These are phyloP conservation scores for Onychostruthus taczanowskii DNA, from an alignment of 2,113 vertebrate species.

Conservation along the genomic window DNA sequence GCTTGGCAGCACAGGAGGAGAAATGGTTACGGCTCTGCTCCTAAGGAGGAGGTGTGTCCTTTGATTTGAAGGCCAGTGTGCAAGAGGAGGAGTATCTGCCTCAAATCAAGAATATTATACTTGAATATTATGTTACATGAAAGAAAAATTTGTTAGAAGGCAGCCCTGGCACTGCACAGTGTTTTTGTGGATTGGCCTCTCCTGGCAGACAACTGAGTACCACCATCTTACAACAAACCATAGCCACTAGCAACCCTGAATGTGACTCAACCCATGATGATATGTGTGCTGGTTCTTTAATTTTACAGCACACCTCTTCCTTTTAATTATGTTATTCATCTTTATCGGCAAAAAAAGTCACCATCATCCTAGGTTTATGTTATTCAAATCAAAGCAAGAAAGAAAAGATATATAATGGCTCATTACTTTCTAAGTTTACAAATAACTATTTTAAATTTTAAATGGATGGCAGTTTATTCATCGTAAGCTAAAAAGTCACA, in stretches of 20 bases:
- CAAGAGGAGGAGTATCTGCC: background rate
- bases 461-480: background rate
- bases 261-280: background rate
- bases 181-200: background rate
- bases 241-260: background rate
- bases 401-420: background rate
- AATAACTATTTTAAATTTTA: background rate
- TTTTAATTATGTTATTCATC: background rate
- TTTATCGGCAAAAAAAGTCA: background rate
- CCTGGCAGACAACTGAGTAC: background rate
- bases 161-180: fast-evolving
- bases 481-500: background rate
- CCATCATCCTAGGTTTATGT: background rate
- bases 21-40: background rate
- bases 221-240: background rate
- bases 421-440: background rate
- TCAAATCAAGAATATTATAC: background rate
- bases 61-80: background rate
- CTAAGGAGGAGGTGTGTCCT: background rate
- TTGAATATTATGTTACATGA: background rate
- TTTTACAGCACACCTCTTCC: background rate
- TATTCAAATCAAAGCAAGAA: conserved; percentile 6
- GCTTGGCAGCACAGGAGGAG: background rate
- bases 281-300: background rate
- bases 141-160: background rate